phyloP scores from a whole-genome alignment of 2,113 vertebrate species.

The Hymenochirus boettgeri region DNA sequence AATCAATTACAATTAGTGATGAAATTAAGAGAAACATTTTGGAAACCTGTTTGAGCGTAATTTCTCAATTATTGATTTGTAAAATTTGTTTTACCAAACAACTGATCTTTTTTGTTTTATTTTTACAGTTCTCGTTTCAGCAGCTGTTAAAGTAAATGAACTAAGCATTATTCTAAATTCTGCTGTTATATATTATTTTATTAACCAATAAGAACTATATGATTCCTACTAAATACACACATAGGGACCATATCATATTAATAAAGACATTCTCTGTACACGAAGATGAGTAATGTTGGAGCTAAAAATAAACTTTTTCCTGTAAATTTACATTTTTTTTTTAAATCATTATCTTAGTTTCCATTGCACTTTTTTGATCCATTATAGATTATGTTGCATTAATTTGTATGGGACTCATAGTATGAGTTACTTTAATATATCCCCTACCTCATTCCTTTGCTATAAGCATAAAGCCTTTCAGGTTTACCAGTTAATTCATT shows the following conservation, averaged over 20 bases:
- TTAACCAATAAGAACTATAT: too few relatives aligned
- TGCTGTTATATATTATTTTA: too few relatives aligned
- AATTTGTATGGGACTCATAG: conserved; percentile 18
- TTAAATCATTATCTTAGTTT: conserved; percentile 9
- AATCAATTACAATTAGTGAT: background rate
- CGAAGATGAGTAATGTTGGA: background rate
- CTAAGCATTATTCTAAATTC: background rate
- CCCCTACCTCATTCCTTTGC: conserved; percentile 58
- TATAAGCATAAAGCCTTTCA: conserved; percentile 42
- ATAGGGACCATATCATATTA: too few relatives aligned
- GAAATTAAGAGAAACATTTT: too few relatives aligned
- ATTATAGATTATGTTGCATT: conserved; percentile 8
- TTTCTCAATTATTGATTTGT: too few relatives aligned
- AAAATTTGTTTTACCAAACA: too few relatives aligned
- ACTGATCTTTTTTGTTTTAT: background rate
- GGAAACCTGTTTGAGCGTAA: too few relatives aligned
- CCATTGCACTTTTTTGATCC: conserved; percentile 28
- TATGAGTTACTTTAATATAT: conserved; percentile 56
- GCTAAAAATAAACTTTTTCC: background rate
- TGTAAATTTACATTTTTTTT: conserved; percentile 12
- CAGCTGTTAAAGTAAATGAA: background rate
- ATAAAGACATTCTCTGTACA: background rate
- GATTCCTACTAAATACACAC: too few relatives aligned
- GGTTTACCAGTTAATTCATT: conserved; percentile 37
- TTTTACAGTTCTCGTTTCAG: background rate